Evolutionary conservation across 2,888 invertebrate genomes (phyloP).

Genomic region (Nomada fucata): DNA sequence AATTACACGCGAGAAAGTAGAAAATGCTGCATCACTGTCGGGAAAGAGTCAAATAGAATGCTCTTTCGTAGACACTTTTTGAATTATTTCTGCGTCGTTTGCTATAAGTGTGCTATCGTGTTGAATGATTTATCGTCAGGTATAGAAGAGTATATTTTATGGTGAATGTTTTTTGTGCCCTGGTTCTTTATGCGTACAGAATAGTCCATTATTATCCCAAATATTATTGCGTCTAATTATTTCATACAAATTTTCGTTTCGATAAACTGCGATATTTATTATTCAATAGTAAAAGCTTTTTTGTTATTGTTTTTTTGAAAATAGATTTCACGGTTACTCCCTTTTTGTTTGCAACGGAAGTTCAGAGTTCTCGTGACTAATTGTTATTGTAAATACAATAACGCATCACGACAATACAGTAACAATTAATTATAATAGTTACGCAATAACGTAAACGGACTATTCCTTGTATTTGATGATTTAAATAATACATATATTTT

Average conservation of each 20-base stretch:
- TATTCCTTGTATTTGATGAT: background rate
- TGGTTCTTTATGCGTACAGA: background rate
- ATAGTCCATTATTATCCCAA: background rate
- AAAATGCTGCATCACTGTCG: conserved; percentile 18
- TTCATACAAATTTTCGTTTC: no score
- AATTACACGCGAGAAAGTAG: conserved; percentile 14
- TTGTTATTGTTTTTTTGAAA: no score
- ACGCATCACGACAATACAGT: background rate
- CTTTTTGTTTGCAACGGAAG: no score
- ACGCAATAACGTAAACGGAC: background rate
- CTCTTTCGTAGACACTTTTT: conserved; percentile 23
- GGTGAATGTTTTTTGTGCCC: conserved; percentile 8
- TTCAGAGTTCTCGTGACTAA: no score
- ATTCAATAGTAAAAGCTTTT: no score
- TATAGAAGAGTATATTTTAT: conserved; percentile 1
- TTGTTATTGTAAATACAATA: no score
- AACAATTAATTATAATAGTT: background rate
- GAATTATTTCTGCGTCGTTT: conserved; percentile 13
- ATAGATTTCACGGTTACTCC: no score
- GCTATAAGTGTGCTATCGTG: background rate
- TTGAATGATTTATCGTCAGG: background rate
- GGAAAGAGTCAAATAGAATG: conserved; percentile 18
- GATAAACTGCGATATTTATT: no score
- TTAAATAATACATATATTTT: background rate
- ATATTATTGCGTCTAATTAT: no score